Evolutionary conservation across 2,113 vertebrate species (phyloP), one percentile per base, ranked within the genome.

Genomic region (Chloropsis hardwickii): DNA sequence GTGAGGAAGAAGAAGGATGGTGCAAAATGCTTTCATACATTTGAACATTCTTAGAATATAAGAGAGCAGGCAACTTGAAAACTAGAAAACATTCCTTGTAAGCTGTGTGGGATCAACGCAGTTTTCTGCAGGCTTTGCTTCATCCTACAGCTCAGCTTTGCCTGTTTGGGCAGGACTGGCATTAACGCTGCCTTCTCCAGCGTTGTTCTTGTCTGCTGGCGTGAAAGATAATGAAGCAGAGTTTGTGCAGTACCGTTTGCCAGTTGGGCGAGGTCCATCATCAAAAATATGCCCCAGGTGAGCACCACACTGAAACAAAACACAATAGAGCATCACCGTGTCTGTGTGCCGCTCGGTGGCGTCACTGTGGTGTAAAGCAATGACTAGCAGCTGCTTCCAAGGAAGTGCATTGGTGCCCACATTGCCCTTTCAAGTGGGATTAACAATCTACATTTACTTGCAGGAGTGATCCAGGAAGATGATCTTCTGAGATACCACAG

Each of bases 241-340:
- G 97, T 99, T 99, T 80, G 99, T 99, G 97, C 99, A 99, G 97
- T 99, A 99, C 73, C 99, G 98, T 94, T 99, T 99, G 82, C 99
- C 98, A 14, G 99, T 99, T 58, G 99, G 99, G 86, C 94, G 98
- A 72, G 99, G 99, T 64, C 99, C 99, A 17, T 99, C 99, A 3
- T 99, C 99, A 90, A 99, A 99, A 96, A 99, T 97, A 96, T 99
- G 99, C 76, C 99, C 99, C 57, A 99, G 98, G 94, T 99, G 99
- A 94, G 99, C 98, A 5, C 99, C 99, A 62, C 99, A 99, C 99
- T 99, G 98, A 85, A 98, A 98, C 44, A 96, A 93, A 98, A 97
- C 17, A 94, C 94, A 97, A 80, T 2, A 92, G 57, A 85, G 35
- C 0, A 76, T 94, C 62, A 96, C 73, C 33, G 39, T 12, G 40